Base-by-base conservation (phyloP, 2,888 invertebrate genomes). In the Monochamus alternatus region DNA sequence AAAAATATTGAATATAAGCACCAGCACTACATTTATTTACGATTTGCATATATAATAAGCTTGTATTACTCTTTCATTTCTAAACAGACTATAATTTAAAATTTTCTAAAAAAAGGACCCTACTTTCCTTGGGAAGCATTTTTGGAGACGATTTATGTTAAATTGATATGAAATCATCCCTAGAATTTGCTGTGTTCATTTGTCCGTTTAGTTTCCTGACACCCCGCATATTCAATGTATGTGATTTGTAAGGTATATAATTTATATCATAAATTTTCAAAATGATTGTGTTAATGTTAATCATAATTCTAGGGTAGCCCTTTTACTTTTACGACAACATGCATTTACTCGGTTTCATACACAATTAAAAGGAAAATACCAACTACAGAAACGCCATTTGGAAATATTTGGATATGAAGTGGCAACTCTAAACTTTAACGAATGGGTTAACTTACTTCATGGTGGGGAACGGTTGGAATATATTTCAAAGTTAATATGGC, bases 391-490 rank as follows among this genome's bases (percentile, higher is more conserved):
- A 62, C 87, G 92, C 68, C 93, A 93, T 86, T 87, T 93, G 70
- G 93, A 93, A 87, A 92, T 93, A 81, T 87, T 93, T 83, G 93
- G 93, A 5, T 93, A 93, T 82, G 90, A 90, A 82, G 92, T 93
- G 5, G 85, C 91, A 64, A 86, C 90, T 74, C 87, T 93, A 8
- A 90, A 90, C 79, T 88, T 89, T 59, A 87, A 86, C 31, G 88
- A 90, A 73, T 93, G 93, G 92, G 90, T 90, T 78, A 89, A 90
- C 52, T 90, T 92, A 86, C 89, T 90, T 79, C 90, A 91, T 89
- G 87, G 88, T 65, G 88, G 90, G 74, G 91, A 90, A 38, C 90
- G 91, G 85, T 83, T 88, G 30, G 89, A 89, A 63, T 91, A 75
- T 58, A 44, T 81, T 10, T 74, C 62, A n/a, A 73, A 75, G n/a